Evolutionary conservation across 2,888 invertebrate species (phyloP), one percentile per base, ranked within the genome.

Genomic region (Cerastis leucographa): DNA sequence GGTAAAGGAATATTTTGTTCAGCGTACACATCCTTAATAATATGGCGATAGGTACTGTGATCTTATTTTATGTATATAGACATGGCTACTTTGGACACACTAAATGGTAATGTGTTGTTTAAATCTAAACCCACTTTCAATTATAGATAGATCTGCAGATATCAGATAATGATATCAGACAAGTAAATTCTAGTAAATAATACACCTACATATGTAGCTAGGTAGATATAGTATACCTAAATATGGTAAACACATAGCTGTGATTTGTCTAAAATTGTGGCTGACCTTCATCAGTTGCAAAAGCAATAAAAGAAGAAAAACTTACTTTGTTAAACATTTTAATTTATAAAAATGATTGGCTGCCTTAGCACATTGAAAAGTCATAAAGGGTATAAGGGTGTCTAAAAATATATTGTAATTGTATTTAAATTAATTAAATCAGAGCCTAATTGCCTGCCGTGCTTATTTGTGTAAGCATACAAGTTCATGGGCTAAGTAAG

Each of bases 1-100:
- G 66, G 81, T 67, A 72, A 73, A 69, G 56, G 25, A 74, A 85
- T 81, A 85, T 81, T 81, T 72, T 85, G 69, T 71, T 70, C 56
- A 66, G 54, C 61, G 61, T 59, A 61, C 22, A 69, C 51, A 78
- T 61, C 25, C 67, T 76, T 83, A 84, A 81, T 74, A 66, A 61
- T 67, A 70, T 46, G 66, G 54, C 54, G 68, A 80, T 80, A 76
- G 56, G 29, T 56, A 74, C 73, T 73, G 76, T 73, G 72, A 59
- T 56, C 22, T 46, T 71, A 80, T 59, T 59, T 42, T 35, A 59
- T 46, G n/a, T 44, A 44, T 11, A 3, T 35, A n/a, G n/a, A 35
- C 59, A 62, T 22, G 8, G n/a, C 42, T 22, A 61, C 40, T 54
- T 56, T 42, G 22, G 35, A 35, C 7, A 14, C 40, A 68, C 54